These are phyloP conservation scores for Drosophila leontia DNA, from an alignment of 1,140 invertebrate species.

Conservation along the genomic window DNA sequence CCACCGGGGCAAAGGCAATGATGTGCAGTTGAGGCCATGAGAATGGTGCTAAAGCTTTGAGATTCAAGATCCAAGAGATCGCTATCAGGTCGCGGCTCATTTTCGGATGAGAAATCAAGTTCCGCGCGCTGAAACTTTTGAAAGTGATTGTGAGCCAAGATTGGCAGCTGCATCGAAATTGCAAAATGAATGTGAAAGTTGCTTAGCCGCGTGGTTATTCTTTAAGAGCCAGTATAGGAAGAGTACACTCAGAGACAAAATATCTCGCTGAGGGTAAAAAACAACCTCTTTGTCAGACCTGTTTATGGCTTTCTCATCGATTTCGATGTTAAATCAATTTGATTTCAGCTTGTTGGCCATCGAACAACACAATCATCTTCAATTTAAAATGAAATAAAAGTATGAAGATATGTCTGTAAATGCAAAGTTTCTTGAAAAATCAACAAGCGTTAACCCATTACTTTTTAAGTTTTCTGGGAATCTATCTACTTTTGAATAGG, in stretches of 20 bases:
- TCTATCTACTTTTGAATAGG: background rate
- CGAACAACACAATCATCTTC: background rate
- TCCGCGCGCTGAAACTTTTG: conserved; percentile 48
- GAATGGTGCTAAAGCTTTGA: conserved; percentile 59
- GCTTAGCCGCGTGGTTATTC: conserved; percentile 47
- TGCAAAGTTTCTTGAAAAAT: background rate
- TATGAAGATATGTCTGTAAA: no score
- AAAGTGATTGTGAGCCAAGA: conserved; percentile 69
- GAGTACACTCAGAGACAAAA: conserved; percentile 22
- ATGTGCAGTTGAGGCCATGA: conserved; percentile 39
- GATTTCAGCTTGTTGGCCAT: background rate
- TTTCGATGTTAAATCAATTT: conserved; percentile 3
- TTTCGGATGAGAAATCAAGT: conserved; percentile 44
- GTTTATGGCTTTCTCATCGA: conserved; percentile 23
- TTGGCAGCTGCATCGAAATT: conserved; percentile 62
- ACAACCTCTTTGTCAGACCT: conserved; percentile 6
- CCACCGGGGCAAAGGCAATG: conserved; percentile 18
- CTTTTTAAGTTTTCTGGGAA: background rate
- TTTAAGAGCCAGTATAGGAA: conserved; percentile 25
- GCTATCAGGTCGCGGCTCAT: conserved; percentile 25
- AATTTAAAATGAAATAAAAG: background rate
- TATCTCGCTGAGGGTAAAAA: background rate
- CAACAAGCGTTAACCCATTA: background rate
- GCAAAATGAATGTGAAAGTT: conserved; percentile 80
- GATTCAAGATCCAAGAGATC: conserved; percentile 7